Conservation (phyloP, 2,888 invertebrate species). For the Cosmia trapezina region DNA sequence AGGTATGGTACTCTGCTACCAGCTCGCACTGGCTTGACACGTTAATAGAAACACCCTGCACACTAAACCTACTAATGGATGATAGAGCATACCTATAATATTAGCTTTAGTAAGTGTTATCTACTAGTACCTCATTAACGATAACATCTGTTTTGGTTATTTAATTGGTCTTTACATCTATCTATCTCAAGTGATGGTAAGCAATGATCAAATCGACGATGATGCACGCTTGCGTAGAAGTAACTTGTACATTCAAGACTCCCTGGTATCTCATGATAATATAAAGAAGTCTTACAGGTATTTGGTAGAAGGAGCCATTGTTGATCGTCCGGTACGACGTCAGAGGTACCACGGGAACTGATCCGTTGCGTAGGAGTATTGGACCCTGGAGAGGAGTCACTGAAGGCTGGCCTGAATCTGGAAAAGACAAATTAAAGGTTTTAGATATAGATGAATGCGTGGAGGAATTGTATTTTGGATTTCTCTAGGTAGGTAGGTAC, state of each 20-base stretch:
- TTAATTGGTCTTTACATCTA: not conserved
- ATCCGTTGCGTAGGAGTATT: slow-evolving; percentile 95
- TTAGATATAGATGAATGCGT: not conserved
- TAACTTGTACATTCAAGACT: not conserved
- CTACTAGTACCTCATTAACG: not conserved
- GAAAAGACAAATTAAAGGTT: slow-evolving; percentile 45
- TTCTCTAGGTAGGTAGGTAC: no score
- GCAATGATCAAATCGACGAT: not conserved
- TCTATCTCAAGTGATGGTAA: not conserved
- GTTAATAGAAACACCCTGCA: no score
- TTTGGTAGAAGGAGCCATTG: slow-evolving; percentile 96
- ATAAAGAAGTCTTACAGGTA: slow-evolving; percentile 93
- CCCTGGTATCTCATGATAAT: not conserved
- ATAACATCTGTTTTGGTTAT: not conserved
- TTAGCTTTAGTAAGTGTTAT: not conserved
- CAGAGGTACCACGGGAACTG: slow-evolving; percentile 96
- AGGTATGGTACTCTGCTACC: no score
- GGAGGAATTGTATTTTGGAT: no score
- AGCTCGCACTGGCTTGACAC: no score
- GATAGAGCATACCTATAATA: not conserved
- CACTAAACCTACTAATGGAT: not conserved
- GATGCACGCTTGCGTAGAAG: not conserved
- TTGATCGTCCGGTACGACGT: slow-evolving; percentile 96
- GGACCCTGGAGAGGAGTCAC: slow-evolving; percentile 97
- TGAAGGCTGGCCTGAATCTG: slow-evolving; percentile 89